Percentiles rank a stretch among this genome's conserved stretches.
phyloP scores from a whole-genome alignment of 2,888 invertebrate genomes.

The Drosophila longiperda region DNA sequence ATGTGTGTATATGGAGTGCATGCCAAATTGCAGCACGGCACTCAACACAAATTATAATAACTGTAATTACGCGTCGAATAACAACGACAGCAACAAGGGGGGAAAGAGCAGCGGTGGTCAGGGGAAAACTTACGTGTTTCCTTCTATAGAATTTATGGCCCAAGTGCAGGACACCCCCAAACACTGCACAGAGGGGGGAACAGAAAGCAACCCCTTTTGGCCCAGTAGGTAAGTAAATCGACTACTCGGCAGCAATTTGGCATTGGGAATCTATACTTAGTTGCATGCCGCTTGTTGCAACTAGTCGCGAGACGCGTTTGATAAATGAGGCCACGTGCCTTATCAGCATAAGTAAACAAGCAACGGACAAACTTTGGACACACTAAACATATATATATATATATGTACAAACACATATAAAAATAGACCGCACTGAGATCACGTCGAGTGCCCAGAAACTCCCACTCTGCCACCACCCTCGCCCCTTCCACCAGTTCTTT shows the following conservation, averaged over 20 bases:
- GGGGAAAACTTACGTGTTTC: slow-evolving; percentile 57
- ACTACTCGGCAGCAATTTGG: slow-evolving; percentile 45
- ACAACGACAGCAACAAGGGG: slow-evolving; percentile 27
- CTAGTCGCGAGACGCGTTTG: slow-evolving; percentile 69
- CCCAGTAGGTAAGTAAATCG: slow-evolving; percentile 5
- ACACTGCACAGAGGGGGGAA: slow-evolving; percentile 1
- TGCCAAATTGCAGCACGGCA: slow-evolving; percentile 53
- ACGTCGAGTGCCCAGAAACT: slow-evolving; percentile 54
- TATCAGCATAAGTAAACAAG: slow-evolving; percentile 76
- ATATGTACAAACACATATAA: slow-evolving; percentile 25
- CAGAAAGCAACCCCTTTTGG: slow-evolving; percentile 50
- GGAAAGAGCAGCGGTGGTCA: background rate
- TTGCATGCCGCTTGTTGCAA: slow-evolving; percentile 72
- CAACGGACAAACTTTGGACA: slow-evolving; percentile 49
- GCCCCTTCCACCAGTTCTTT: background rate
- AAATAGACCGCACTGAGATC: slow-evolving; percentile 57
- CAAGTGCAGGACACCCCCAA: slow-evolving; percentile 52
- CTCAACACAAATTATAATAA: slow-evolving; percentile 79
- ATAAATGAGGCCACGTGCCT: slow-evolving; percentile 84
- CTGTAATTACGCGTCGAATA: slow-evolving; percentile 68
- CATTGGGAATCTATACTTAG: slow-evolving; percentile 57
- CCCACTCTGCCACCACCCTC: slow-evolving; percentile 12
- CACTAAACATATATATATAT: slow-evolving; percentile 6
- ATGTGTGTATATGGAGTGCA: background rate
- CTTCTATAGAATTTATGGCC: slow-evolving; percentile 67